Evolutionary conservation across 2,888 invertebrate genomes (phyloP).

Genomic region (Julus scanicus): DNA sequence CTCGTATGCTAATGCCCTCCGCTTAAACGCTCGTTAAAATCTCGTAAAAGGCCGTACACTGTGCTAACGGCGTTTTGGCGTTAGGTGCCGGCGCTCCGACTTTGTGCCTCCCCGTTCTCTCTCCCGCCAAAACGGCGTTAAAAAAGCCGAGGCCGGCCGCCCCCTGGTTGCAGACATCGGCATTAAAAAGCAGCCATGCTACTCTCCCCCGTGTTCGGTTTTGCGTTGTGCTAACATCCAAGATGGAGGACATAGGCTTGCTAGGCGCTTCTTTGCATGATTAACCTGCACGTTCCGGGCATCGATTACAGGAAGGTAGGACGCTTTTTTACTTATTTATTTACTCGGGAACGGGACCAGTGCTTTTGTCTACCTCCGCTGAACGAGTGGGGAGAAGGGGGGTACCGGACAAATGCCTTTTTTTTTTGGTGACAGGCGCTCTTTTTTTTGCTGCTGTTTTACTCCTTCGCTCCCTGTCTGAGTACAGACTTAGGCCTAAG

Average conservation of each 20-base stretch:
- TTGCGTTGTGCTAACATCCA: constrained; percentile 57
- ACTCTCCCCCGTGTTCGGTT: constrained; percentile 49
- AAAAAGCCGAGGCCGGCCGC: constrained; percentile 25
- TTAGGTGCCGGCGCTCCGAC: constrained; percentile 19
- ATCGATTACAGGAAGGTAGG: constrained; percentile 57
- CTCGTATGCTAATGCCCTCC: background rate
- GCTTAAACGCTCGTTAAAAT: constrained; percentile 21
- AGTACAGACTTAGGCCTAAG: constrained; percentile 26
- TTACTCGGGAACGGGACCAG: background rate
- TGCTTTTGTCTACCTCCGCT: background rate
- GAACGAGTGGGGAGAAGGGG: constrained; percentile 13
- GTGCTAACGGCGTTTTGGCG: background rate
- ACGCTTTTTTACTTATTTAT: constrained; percentile 26
- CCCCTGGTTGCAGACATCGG: constrained; percentile 45
- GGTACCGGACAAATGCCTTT: constrained; percentile 5
- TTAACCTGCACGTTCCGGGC: constrained; percentile 56
- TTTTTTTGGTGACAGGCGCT: constrained; percentile 27
- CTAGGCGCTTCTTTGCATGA: constrained; percentile 56
- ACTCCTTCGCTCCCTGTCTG: constrained; percentile 25
- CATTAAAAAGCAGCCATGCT: constrained; percentile 32
- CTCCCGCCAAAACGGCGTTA: constrained; percentile 5
- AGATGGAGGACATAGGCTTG: constrained; percentile 57
- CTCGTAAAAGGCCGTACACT: constrained; percentile 27
- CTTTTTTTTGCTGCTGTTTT: constrained; percentile 28
- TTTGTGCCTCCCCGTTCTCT: background rate